Evolutionary conservation across 2,888 invertebrate genomes (phyloP).

Genomic region (Auanema freiburgensis): DNA sequence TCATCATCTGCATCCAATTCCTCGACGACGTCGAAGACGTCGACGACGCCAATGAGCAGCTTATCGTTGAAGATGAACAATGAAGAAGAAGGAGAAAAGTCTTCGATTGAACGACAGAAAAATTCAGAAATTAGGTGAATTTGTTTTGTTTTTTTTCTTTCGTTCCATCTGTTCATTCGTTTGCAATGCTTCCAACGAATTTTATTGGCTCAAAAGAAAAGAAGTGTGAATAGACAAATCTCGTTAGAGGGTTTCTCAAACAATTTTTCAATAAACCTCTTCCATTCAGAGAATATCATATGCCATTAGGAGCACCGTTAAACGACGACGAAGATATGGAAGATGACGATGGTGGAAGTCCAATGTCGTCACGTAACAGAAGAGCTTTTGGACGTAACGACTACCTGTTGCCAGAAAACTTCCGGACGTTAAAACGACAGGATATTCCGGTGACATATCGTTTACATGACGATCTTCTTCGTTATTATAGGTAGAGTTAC

Average conservation of each 20-base stretch:
- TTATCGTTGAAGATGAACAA: conserved; percentile 1
- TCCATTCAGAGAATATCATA: background rate
- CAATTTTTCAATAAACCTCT: background rate
- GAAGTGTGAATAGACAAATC: background rate
- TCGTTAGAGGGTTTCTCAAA: background rate
- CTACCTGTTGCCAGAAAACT: conserved; percentile 58
- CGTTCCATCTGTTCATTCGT: too few relatives aligned
- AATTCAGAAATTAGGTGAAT: conserved; percentile 4
- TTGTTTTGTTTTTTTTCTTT: background rate
- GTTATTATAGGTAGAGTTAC: conserved; percentile 43
- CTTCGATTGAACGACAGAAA: background rate
- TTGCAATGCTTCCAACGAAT: too few relatives aligned
- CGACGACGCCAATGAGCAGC: conserved; percentile 2
- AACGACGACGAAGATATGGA: background rate
- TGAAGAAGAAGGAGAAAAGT: conserved; percentile 12
- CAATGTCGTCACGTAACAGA: conserved; percentile 15
- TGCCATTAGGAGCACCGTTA: background rate
- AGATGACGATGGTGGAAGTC: background rate
- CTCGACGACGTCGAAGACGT: conserved; percentile 12
- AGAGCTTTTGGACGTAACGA: conserved; percentile 52
- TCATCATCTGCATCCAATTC: too few relatives aligned
- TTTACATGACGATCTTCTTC: conserved; percentile 60
- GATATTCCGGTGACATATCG: conserved; percentile 62
- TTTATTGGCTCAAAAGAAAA: too few relatives aligned
- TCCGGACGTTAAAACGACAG: conserved; percentile 49